phyloP scores from a whole-genome alignment of 2,797 vertebrate genomes.

The Eremophila alpestris region DNA sequence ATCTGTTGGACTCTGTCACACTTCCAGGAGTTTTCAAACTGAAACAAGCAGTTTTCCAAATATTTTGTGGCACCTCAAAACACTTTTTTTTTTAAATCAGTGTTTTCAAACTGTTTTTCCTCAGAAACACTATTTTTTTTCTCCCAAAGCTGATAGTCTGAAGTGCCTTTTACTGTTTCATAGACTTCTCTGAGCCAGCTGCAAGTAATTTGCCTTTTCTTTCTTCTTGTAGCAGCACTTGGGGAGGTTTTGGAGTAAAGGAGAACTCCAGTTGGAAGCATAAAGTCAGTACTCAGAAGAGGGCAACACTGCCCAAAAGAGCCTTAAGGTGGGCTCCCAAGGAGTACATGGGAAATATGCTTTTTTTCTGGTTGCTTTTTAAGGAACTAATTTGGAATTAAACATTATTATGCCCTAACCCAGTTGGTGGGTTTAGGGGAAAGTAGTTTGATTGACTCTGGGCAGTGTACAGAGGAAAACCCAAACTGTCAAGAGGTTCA shows the following conservation, averaged over 20 bases:
- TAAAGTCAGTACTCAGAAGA: neutral
- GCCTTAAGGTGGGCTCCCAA: neutral
- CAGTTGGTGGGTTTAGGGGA: fast-evolving
- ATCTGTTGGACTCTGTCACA: neutral
- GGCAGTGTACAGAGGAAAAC: neutral
- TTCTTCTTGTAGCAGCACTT: fast-evolving
- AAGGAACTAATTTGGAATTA: neutral
- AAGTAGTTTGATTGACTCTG: neutral
- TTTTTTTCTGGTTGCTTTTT: neutral
- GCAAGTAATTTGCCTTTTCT: neutral
- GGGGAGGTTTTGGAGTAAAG: neutral
- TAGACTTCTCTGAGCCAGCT: neutral
- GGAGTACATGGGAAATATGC: fast-evolving
- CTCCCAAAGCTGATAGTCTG: neutral
- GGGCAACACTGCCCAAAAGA: neutral
- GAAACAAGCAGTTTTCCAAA: neutral
- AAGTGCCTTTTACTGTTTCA: neutral
- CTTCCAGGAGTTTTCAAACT: neutral
- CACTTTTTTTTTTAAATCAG: neutral
- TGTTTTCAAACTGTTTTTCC: neutral
- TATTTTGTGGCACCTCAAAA: neutral
- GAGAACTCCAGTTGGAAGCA: neutral
- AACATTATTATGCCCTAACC: neutral
- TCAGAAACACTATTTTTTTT: neutral
- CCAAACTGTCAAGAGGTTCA: neutral